These are phyloP conservation scores for Planiliza haematocheilus DNA, from an alignment of 2,113 vertebrate species.

Conservation along the genomic window DNA sequence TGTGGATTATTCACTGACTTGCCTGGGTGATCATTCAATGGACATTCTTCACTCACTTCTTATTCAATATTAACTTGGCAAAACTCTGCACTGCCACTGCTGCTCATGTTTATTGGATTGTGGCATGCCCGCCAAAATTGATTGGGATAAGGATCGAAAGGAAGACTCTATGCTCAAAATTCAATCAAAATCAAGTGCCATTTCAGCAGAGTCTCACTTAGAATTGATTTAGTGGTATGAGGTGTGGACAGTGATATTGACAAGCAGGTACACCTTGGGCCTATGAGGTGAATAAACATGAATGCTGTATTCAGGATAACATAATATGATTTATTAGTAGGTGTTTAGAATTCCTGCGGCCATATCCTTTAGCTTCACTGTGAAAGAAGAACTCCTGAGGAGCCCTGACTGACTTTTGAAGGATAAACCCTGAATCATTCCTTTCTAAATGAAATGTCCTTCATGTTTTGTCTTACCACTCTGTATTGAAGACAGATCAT, in stretches of 20 bases:
- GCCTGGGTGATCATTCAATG: constrained; percentile 55
- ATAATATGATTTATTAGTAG: constrained; percentile 55
- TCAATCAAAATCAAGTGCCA: constrained; percentile 71
- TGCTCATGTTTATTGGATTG: constrained; percentile 77
- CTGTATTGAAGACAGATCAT: constrained; percentile 37
- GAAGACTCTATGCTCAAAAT: constrained; percentile 72
- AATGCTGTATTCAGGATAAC: constrained; percentile 50
- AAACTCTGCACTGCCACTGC: constrained; percentile 57
- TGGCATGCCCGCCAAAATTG: constrained; percentile 65
- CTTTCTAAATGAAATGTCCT: constrained; percentile 39
- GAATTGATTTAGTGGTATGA: constrained; percentile 72
- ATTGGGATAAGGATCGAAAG: constrained; percentile 75
- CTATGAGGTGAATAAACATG: constrained; percentile 46
- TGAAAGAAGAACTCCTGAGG: constrained; percentile 1
- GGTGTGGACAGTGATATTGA: constrained; percentile 51
- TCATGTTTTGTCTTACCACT: constrained; percentile 37
- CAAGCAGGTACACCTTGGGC: constrained; percentile 49
- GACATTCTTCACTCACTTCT: constrained; percentile 66
- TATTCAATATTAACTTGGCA: constrained; percentile 75
- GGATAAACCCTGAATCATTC: constrained; percentile 43
- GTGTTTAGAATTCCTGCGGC: constrained; percentile 32
- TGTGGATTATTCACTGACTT: constrained; percentile 52
- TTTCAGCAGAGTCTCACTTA: constrained; percentile 68
- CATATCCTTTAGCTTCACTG: not conserved
- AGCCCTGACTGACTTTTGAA: constrained; percentile 41